These are phyloP conservation scores for Heterotis niloticus DNA, from an alignment of 2,113 vertebrate species.

Conservation along the genomic window DNA sequence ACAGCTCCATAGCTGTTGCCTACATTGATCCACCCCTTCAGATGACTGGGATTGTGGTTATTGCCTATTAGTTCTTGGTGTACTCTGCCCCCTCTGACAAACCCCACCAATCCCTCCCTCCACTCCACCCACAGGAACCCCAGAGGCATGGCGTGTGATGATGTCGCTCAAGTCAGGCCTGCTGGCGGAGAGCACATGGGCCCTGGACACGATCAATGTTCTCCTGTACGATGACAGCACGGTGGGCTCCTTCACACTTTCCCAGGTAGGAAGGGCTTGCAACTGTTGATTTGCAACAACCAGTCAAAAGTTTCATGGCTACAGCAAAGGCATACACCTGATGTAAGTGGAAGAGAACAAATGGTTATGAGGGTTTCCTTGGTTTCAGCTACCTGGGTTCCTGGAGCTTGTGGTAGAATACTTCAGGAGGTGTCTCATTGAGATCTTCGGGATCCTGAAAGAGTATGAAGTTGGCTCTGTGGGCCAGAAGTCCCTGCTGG, in stretches of 20 bases:
- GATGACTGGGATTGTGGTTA: neutral
- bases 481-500: constrained; percentile 72
- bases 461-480: constrained; percentile 89
- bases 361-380: constrained; percentile 13
- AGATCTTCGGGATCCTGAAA: constrained; percentile 95
- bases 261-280: constrained; percentile 72
- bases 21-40: neutral
- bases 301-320: neutral
- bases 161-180: constrained; percentile 98
- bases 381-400: constrained; percentile 86
- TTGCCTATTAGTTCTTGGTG: neutral
- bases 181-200: constrained; percentile 96
- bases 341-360: neutral
- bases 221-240: constrained; percentile 96
- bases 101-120: neutral
- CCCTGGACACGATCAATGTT: constrained; percentile 96
- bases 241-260: constrained; percentile 90
- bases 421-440: constrained; percentile 93
- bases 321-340: too few relatives aligned
- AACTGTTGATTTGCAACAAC: too few relatives aligned
- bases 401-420: constrained; percentile 94
- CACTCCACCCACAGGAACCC: constrained; percentile 70
- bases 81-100: neutral
- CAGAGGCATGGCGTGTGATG: constrained; percentile 98
- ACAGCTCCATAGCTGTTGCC: neutral